phyloP scores from a whole-genome alignment of 2,113 vertebrate genomes.

The Alosa alosa region DNA sequence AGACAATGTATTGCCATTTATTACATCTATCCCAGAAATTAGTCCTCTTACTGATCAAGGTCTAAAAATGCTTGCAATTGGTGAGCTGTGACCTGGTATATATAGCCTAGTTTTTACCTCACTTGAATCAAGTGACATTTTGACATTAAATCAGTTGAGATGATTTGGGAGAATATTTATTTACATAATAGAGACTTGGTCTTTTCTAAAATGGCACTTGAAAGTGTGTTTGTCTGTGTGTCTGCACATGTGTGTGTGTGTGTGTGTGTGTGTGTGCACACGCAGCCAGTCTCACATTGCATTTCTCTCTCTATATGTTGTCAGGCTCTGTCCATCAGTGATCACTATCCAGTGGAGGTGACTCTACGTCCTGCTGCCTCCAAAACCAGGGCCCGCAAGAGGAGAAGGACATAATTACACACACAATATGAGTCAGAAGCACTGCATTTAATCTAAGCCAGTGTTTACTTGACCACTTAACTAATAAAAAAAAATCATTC shows the following conservation, averaged over 20 bases:
- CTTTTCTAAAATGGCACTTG: not conserved
- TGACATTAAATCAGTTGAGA: not conserved
- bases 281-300: not conserved
- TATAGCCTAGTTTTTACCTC: too few relatives aligned
- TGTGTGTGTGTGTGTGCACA: not conserved
- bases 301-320: not conserved
- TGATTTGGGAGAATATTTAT: not conserved
- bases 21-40: not conserved
- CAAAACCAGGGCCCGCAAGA: not conserved
- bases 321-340: constrained; percentile 62
- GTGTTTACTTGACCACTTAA: too few relatives aligned
- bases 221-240: not conserved
- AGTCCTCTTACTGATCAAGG: not conserved
- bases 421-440: not conserved
- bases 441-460: not conserved
- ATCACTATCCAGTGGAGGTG: constrained; percentile 64
- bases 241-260: not conserved
- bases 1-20: not conserved
- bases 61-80: not conserved
- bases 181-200: not conserved
- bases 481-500: too few relatives aligned
- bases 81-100: too few relatives aligned
- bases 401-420: not conserved
- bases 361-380: not conserved
- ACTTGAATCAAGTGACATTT: not conserved